Evolutionary conservation across 2,797 vertebrate species (phyloP).

Genomic region (Lacerta bilineata): DNA sequence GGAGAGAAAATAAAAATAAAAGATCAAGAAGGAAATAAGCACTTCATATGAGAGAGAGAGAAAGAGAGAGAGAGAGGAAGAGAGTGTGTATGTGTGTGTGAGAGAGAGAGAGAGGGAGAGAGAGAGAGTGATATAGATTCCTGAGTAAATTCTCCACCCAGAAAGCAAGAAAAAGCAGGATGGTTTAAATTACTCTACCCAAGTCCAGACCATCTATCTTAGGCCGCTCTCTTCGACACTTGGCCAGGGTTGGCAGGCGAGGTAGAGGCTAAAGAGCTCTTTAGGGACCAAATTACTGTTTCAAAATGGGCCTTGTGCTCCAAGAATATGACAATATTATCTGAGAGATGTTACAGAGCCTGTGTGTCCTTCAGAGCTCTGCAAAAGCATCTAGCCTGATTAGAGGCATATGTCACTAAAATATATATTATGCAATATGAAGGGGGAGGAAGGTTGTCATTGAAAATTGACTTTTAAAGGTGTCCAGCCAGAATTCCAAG

Average conservation of each 20-base stretch:
- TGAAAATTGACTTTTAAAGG: constrained; percentile 70
- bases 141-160: constrained; percentile 70
- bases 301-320: constrained; percentile 80
- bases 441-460: constrained; percentile 41
- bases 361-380: constrained; percentile 75
- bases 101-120: background rate
- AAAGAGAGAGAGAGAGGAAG: background rate
- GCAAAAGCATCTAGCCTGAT: constrained; percentile 77
- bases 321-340: constrained; percentile 81
- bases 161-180: constrained; percentile 66
- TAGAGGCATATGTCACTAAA: constrained; percentile 70
- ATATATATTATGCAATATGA: constrained; percentile 46
- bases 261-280: constrained; percentile 81
- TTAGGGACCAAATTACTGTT: constrained; percentile 84
- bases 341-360: constrained; percentile 80
- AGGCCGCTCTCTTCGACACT: constrained; percentile 78
- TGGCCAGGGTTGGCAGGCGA: constrained; percentile 78
- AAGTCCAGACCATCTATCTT: constrained; percentile 82
- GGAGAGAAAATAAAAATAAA: constrained; percentile 68
- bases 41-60: constrained; percentile 54
- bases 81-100: no score
- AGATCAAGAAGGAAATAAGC: constrained; percentile 66
- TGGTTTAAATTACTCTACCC: constrained; percentile 81
- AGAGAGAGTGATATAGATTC: constrained; percentile 55
- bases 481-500: constrained; percentile 64